Conservation (phyloP, 2,888 invertebrate species). For the Hirtodrosophila histrioides region DNA sequence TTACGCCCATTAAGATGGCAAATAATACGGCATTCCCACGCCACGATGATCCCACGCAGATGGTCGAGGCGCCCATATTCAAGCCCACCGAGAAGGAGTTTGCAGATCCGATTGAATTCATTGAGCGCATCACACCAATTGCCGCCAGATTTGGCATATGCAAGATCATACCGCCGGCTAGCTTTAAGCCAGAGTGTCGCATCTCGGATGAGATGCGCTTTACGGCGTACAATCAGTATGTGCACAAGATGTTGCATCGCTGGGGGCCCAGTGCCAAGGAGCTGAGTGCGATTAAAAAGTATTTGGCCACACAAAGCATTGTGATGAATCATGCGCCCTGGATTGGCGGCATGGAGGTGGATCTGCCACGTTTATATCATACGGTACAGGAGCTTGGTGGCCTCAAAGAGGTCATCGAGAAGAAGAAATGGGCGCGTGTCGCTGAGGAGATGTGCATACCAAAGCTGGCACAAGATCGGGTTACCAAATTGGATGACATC, state of each 20-base stretch:
- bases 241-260: conserved; percentile 93
- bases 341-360: conserved; percentile 96
- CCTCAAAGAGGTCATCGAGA: conserved; percentile 93
- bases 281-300: conserved; percentile 92
- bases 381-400: conserved; percentile 94
- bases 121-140: conserved; percentile 90
- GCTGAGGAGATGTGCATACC: conserved; percentile 95
- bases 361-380: conserved; percentile 93
- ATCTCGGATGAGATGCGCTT: conserved; percentile 94
- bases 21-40: conserved; percentile 85
- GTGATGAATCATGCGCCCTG: conserved; percentile 90
- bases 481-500: conserved; percentile 93
- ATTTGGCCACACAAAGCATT: conserved; percentile 91
- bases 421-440: conserved; percentile 94
- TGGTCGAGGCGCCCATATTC: conserved; percentile 91
- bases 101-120: conserved; percentile 93
- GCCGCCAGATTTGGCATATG: conserved; percentile 94
- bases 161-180: conserved; percentile 92
- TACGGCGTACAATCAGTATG: conserved; percentile 94
- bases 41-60: conserved; percentile 85
- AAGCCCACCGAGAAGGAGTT: conserved; percentile 93
- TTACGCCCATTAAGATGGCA: conserved; percentile 83
- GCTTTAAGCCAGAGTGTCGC: conserved; percentile 92
- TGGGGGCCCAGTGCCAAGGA: conserved; percentile 96
- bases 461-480: conserved; percentile 91